phyloP scores from a whole-genome alignment of 1,140 invertebrate genomes.

The Drosophila orena region DNA sequence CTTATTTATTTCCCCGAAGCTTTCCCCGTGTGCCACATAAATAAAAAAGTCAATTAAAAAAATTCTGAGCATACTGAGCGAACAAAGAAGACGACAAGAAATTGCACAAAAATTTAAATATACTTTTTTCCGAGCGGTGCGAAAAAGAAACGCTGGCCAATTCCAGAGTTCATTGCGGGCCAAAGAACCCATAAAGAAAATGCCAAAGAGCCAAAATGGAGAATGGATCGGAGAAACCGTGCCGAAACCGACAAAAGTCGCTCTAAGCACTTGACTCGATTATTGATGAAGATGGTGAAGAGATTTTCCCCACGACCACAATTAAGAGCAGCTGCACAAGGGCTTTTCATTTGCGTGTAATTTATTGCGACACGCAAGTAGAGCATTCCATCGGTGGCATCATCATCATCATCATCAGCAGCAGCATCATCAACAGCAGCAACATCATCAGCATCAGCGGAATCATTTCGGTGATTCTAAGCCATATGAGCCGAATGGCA shows the following conservation, averaged over 20 bases:
- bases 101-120: constrained; percentile 50
- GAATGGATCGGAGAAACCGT: constrained; percentile 17
- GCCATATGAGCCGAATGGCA: constrained; percentile 40
- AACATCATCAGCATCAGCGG: not conserved
- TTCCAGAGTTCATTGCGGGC: constrained; percentile 45
- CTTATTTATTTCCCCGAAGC: constrained; percentile 31
- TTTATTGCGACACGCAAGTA: constrained; percentile 50
- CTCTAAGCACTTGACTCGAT: constrained; percentile 29
- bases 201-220: constrained; percentile 8
- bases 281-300: constrained; percentile 37
- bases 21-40: constrained; percentile 42
- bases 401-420: constrained; percentile 11
- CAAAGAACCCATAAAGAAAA: constrained; percentile 51
- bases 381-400: constrained; percentile 27
- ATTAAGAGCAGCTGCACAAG: constrained; percentile 56
- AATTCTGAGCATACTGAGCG: constrained; percentile 14
- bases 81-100: constrained; percentile 41
- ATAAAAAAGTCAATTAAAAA: constrained; percentile 37
- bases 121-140: constrained; percentile 41
- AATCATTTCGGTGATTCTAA: constrained; percentile 2
- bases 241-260: constrained; percentile 18
- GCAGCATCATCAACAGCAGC: not conserved
- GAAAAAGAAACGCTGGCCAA: constrained; percentile 26
- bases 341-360: constrained; percentile 42
- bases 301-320: constrained; percentile 33